phyloP scores from a whole-genome alignment of 2,113 vertebrate genomes.

The Psittacula cyanocephala region DNA sequence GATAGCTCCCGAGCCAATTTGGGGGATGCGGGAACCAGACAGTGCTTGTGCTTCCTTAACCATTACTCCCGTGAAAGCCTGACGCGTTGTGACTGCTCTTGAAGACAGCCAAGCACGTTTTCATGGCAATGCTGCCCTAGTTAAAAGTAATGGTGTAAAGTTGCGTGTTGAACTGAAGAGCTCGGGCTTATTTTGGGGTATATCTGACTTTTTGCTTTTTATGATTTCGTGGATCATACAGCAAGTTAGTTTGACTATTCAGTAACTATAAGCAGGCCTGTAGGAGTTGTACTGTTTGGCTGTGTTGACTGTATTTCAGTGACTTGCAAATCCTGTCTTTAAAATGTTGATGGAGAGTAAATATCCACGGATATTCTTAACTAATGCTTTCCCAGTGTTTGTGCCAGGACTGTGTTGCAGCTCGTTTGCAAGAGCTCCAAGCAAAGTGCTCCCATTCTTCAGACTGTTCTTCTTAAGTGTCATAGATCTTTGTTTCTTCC shows the following conservation, averaged over 20 bases:
- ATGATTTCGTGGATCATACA: background rate
- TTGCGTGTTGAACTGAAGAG: background rate
- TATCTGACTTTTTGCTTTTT: background rate
- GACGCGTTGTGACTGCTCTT: background rate
- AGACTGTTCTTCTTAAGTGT: background rate
- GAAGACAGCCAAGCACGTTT: background rate
- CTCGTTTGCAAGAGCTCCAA: background rate
- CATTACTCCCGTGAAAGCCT: background rate
- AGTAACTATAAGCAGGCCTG: slow-evolving; percentile 14
- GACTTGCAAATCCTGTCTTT: background rate
- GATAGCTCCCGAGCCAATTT: background rate
- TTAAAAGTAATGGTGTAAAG: background rate
- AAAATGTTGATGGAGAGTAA: background rate
- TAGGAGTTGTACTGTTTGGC: background rate
- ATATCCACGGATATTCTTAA: background rate
- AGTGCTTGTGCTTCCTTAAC: background rate
- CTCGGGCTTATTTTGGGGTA: background rate
- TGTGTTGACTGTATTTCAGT: background rate
- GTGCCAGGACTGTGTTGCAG: background rate
- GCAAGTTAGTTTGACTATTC: background rate
- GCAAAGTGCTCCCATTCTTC: background rate
- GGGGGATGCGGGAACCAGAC: background rate
- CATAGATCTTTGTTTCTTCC: background rate
- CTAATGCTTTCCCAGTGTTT: background rate
- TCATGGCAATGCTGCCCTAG: background rate